Evolutionary conservation across 2,797 vertebrate species (phyloP).

Genomic region (Rhincodon typus): DNA sequence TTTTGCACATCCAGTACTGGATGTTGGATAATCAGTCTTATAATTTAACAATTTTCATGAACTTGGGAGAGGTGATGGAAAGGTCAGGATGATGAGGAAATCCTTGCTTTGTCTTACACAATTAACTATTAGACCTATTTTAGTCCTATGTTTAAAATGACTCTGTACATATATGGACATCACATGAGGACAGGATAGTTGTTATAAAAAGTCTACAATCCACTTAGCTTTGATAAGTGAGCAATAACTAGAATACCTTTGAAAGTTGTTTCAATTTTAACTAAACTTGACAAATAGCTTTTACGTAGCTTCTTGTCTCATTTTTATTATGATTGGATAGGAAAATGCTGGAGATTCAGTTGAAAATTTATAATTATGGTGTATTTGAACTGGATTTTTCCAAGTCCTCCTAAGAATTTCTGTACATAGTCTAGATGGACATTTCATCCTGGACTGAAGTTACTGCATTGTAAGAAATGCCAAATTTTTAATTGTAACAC

Average conservation of each 20-base stretch:
- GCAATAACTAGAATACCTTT: background rate
- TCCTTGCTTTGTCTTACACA: background rate
- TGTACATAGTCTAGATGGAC: background rate
- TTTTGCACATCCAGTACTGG: background rate
- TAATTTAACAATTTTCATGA: background rate
- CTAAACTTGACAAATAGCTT: background rate
- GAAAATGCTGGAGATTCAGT: background rate
- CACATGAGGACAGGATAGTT: background rate
- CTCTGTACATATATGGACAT: background rate
- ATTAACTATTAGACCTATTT: background rate
- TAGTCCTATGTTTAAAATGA: background rate
- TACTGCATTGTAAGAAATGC: background rate
- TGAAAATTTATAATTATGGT: background rate
- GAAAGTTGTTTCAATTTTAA: conserved; percentile 8
- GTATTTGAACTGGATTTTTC: background rate
- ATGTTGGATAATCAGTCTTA: background rate
- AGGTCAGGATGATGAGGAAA: background rate
- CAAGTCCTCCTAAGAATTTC: background rate
- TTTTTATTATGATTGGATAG: background rate
- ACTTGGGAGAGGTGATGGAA: background rate
- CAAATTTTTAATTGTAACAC: background rate
- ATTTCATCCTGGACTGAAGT: background rate
- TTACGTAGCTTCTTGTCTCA: background rate
- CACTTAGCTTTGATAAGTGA: background rate
- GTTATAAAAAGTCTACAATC: background rate